Evolutionary conservation across 2,113 vertebrate genomes (phyloP), one percentile per base, ranked within the genome.

Genomic region (Tautogolabrus adspersus): DNA sequence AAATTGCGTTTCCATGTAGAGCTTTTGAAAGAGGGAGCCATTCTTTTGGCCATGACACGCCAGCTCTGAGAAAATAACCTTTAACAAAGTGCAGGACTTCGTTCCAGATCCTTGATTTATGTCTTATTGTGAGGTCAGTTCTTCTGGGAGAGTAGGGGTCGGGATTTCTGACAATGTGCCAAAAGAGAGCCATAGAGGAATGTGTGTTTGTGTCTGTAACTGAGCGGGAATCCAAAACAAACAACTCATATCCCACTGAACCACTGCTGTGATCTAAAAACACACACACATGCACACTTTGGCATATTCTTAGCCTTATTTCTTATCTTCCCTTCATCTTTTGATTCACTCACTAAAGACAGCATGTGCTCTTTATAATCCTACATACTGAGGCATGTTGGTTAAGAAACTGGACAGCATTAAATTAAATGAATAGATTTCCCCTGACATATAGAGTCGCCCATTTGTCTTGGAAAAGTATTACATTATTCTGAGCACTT

Each of bases 201-300:
- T 81, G 77, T 79, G 46, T 73, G 40, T 76, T 72, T 83, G 57
- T 66, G 56, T 79, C 52, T 66, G 63, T 76, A 69, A 65, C 66
- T 1, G 30, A 12, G 62, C 38, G 21, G 58, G 63, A 72, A 78
- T 76, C 64, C 77, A 84, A 83, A 80, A 60, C 71, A 88, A 84
- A 84, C 59, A 18, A 44, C n/a, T 38, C 26, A 52, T 47, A 23
- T 69, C 55, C 51, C 15, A 69, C 34, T 75, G 52, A 64, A 30
- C 6, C 44, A 30, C 34, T 38, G 15, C 23, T 51, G 37, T 54
- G 59, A 23, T 59, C 66, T 40, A 46, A 6, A 56, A 52, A 18
- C 40, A 52, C 54, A 47, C 7, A 30, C 22, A 71, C 54, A 66
- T 15, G 19, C 67, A 70, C 54, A 69, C 19, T 52, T n/a, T 10